Percentiles rank a stretch among this genome's conserved stretches.
Evolutionary conservation across 2,113 vertebrate species (phyloP).

Genomic region (Ciconia stormi): DNA sequence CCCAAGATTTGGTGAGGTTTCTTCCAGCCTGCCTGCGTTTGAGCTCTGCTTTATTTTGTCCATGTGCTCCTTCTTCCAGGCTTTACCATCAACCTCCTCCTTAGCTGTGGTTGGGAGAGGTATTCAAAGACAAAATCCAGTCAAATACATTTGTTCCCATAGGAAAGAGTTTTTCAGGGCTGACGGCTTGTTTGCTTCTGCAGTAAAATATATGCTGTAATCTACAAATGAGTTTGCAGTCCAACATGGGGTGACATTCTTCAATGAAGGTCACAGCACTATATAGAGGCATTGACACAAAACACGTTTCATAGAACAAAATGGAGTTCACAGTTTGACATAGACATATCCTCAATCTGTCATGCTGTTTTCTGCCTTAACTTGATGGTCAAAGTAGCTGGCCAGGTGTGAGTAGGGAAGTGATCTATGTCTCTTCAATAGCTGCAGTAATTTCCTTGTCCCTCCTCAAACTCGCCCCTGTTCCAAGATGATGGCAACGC

Average conservation of each 20-base stretch:
- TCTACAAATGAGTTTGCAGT: conserved; percentile 15
- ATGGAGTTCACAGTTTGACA: conserved; percentile 15
- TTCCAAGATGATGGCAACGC: not conserved
- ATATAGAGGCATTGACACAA: conserved; percentile 6
- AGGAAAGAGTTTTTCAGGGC: not conserved
- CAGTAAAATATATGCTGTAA: conserved; percentile 6
- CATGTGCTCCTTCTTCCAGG: not conserved
- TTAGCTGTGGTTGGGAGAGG: not conserved
- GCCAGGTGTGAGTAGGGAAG: conserved; percentile 28
- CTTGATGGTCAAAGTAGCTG: conserved; percentile 22
- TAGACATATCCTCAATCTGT: conserved; percentile 25
- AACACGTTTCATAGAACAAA: not conserved
- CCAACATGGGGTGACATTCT: not conserved
- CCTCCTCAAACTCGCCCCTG: not conserved
- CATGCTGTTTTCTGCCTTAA: conserved; percentile 3
- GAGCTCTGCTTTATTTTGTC: not conserved
- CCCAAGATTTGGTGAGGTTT: not conserved
- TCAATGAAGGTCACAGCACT: not conserved
- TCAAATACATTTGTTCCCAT: not conserved
- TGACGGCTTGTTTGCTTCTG: not conserved
- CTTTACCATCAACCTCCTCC: not conserved
- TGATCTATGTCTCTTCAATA: conserved; percentile 50
- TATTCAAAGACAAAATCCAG: not conserved
- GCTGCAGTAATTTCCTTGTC: conserved; percentile 50
- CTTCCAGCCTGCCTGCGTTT: not conserved